These are phyloP conservation scores for Andrena dorsata DNA, from an alignment of 2,888 invertebrate species.

Conservation along the genomic window DNA sequence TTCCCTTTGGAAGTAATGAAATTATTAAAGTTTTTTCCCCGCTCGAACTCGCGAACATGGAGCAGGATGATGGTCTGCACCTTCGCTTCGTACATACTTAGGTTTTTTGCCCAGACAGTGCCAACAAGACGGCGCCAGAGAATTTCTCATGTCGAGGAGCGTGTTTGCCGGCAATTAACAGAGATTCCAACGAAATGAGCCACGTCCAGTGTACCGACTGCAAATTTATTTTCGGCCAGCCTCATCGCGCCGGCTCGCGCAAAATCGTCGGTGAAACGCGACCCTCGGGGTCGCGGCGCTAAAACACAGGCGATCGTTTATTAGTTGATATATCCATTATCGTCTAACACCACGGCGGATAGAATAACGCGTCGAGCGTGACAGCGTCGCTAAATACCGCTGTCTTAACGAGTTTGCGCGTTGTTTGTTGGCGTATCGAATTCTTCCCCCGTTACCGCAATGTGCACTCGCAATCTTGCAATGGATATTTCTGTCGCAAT, in stretches of 20 bases:
- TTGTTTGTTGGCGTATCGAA: no score
- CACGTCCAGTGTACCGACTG: conserved; percentile 47
- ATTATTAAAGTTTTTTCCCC: background rate
- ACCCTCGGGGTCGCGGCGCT: conserved; percentile 3
- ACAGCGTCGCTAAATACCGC: background rate
- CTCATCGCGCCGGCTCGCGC: conserved; percentile 8
- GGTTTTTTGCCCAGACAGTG: conserved; percentile 63
- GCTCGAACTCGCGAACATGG: conserved; percentile 28
- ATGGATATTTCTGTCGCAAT: no score
- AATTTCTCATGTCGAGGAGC: conserved; percentile 70
- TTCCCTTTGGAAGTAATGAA: background rate
- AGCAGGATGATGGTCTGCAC: conserved; percentile 32
- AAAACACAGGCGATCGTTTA: conserved; percentile 25
- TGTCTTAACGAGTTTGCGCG: conserved; percentile 6
- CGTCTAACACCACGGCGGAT: background rate
- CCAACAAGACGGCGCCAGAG: conserved; percentile 70
- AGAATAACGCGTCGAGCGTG: background rate
- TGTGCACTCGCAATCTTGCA: no score
- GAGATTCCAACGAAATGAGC: conserved; percentile 67
- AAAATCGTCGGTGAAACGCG: conserved; percentile 26
- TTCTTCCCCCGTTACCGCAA: no score
- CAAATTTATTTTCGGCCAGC: conserved; percentile 54
- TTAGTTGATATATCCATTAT: conserved; percentile 1
- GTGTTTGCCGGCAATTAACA: conserved; percentile 72
- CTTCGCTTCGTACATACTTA: conserved; percentile 42